Conservation (phyloP, 2,113 vertebrate genomes). For the Hippocampus mohnikei region DNA sequence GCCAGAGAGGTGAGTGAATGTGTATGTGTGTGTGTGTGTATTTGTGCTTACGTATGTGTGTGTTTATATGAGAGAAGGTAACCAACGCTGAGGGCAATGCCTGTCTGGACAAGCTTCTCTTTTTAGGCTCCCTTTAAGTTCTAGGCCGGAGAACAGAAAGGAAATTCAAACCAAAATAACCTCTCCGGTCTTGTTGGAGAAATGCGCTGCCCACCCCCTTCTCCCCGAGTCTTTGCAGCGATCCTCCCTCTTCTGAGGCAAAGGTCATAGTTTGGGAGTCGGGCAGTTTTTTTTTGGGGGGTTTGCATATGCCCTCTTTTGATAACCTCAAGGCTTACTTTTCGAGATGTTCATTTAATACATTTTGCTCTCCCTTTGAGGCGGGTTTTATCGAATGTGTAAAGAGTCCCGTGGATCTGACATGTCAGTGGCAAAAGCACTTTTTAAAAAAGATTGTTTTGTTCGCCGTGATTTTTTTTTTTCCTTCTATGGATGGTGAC, state of each 20-base stretch:
- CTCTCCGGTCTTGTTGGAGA: constrained; percentile 60
- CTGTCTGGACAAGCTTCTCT: constrained; percentile 56
- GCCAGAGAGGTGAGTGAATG: constrained; percentile 39
- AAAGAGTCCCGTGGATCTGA: background rate
- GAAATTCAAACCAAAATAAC: constrained; percentile 70
- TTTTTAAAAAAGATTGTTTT: constrained; percentile 6
- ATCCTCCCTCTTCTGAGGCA: constrained; percentile 55
- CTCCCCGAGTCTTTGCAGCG: constrained; percentile 10
- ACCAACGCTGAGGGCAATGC: constrained; percentile 51
- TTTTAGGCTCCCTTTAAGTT: constrained; percentile 38
- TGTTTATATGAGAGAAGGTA: constrained; percentile 40
- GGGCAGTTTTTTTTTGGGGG: constrained; percentile 14
- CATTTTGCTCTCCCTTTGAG: background rate
- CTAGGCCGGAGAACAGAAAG: constrained; percentile 63
- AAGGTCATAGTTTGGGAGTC: constrained; percentile 54
- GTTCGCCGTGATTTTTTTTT: background rate
- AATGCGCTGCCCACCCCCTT: constrained; percentile 35
- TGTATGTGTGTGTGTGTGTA: constrained; percentile 21
- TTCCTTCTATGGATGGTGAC: constrained; percentile 17
- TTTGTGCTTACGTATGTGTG: constrained; percentile 10
- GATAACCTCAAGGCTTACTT: constrained; percentile 15
- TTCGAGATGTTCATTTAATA: background rate
- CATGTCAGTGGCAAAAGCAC: background rate
- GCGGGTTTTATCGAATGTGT: background rate
- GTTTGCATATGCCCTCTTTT: constrained; percentile 1